phyloP scores from a whole-genome alignment of 2,113 vertebrate species.

The Serinus canaria region DNA sequence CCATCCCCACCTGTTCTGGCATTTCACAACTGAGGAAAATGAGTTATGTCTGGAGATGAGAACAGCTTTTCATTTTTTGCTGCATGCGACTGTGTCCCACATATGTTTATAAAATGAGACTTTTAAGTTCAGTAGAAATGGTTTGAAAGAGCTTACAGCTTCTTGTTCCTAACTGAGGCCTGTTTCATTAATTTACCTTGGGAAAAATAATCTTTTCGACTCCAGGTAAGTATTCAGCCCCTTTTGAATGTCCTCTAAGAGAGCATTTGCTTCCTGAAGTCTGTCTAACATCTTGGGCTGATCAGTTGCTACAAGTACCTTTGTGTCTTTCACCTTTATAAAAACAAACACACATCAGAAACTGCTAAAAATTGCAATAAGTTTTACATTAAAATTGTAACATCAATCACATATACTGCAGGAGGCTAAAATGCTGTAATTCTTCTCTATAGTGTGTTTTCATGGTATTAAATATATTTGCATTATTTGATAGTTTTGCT shows the following conservation, averaged over 20 bases:
- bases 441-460: not conserved
- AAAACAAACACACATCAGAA: slow-evolving; percentile 3
- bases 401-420: not conserved
- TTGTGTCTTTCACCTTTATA: slow-evolving; percentile 72
- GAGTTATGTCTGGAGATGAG: not conserved
- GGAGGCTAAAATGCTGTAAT: not conserved
- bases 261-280: slow-evolving; percentile 83
- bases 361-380: not conserved
- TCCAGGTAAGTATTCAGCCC: slow-evolving; percentile 89
- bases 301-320: slow-evolving; percentile 81
- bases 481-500: not conserved
- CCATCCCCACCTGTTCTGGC: not conserved
- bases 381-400: not conserved
- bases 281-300: slow-evolving; percentile 83
- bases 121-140: not conserved
- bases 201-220: slow-evolving; percentile 83
- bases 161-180: not conserved
- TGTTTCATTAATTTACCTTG: slow-evolving; percentile 74
- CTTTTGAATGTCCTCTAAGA: slow-evolving; percentile 85
- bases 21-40: not conserved
- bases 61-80: not conserved
- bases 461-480: not conserved
- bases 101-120: not conserved
- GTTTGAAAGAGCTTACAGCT: not conserved
- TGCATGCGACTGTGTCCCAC: not conserved